Evolutionary conservation across 1,140 invertebrate species (phyloP), one percentile per base, ranked within the genome.

Genomic region (Vollenhovia emeryi): DNA sequence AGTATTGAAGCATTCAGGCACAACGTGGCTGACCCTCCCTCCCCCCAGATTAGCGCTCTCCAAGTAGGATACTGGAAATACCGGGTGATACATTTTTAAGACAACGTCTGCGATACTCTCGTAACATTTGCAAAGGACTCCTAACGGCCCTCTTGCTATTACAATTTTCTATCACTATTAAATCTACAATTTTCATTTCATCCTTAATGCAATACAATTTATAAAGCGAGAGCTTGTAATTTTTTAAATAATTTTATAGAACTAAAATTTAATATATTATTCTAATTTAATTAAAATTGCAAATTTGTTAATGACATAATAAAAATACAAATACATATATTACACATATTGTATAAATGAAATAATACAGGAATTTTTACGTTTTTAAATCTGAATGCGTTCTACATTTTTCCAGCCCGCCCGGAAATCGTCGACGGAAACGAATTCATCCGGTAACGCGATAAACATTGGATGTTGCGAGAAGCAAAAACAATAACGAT

Each of bases 1-100:
- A 89, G 87, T 76, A 88, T 89, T 80, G 82, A 86, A 88, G 87
- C 87, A 88, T 88, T 89, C 84, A 84, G 73, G 62, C 75, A 68
- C 21, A 60, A 33, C 66, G 52, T 36, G 68, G 15, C 24, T 33
- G 48, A 69, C 33, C 24, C 50, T 8, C 15, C 33, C 21, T 21
- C 24, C 13, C 9, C 33, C 24, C 36, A 8, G 50, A 82, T 82
- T 45, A 73, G 40, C 76, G 30, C 15, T 55, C 24, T 40, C 62
- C 33, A n/a, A 55, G 33, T 36, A 57, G 40, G n/a, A 73, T 59
- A 15, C 13, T 33, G 13, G 33, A 64, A 59, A 71, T 71, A 57
- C 7, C 9, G 2, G 2, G 3, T 30, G 15, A 43, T 57, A 21
- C 36, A 33, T 57, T 82, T 73, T 82, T 82, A 71, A 57, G 43